phyloP scores from a whole-genome alignment of 2,888 invertebrate species.

The Cephus pygmeus region DNA sequence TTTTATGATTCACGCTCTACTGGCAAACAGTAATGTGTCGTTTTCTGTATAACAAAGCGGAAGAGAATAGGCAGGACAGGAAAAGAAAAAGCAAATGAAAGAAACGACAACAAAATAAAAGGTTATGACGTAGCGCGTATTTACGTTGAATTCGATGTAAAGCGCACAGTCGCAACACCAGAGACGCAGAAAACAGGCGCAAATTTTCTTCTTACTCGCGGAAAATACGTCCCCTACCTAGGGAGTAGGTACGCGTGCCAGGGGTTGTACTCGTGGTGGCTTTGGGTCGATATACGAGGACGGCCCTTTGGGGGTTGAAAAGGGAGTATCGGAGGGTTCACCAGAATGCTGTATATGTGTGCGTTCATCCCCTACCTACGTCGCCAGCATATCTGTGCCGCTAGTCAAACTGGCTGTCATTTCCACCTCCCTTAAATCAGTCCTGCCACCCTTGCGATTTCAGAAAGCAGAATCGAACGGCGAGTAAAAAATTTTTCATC shows the following conservation, averaged over 20 bases:
- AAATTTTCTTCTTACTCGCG: background rate
- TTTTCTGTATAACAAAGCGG: background rate
- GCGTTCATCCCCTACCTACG: background rate
- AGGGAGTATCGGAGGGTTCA: constrained; percentile 16
- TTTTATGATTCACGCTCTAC: background rate
- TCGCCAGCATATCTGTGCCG: background rate
- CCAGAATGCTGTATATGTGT: constrained; percentile 20
- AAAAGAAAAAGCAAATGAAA: background rate
- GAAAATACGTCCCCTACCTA: background rate
- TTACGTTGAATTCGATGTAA: background rate
- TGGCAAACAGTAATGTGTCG: background rate
- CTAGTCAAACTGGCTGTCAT: constrained; percentile 41
- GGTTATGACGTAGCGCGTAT: background rate
- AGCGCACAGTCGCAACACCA: background rate
- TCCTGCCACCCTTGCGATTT: constrained; percentile 22
- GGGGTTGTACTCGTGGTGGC: constrained; percentile 4
- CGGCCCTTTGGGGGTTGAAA: constrained; percentile 15
- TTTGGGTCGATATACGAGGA: constrained; percentile 36
- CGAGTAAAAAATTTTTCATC: background rate
- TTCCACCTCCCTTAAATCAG: constrained; percentile 30
- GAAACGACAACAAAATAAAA: background rate
- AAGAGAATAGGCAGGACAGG: background rate
- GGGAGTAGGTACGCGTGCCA: constrained; percentile 1
- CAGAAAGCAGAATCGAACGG: background rate
- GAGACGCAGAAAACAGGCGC: background rate